Base-by-base conservation (phyloP, 2,888 invertebrate species). In the Philaethria dido region DNA sequence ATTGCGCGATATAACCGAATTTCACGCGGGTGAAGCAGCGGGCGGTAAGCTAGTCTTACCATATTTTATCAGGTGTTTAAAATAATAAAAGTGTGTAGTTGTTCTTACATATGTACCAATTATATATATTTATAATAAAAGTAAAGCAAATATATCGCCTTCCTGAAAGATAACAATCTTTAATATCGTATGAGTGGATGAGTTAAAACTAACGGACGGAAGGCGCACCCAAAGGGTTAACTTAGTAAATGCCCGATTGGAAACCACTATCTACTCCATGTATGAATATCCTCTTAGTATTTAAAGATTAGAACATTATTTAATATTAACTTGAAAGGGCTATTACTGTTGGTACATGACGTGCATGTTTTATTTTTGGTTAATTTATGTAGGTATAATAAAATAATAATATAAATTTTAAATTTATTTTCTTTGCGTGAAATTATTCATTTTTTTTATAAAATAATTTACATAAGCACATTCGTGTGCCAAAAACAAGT, bases 111-210 rank as follows among this genome's bases (percentile, higher is more conserved):
- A 16, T 9, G 3, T 9, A 25, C 11, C 11, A 80, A 77, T n/a
- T 82, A 85, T 87, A 62, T 48, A 44, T 48, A 86, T 47, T 14
- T 6, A 18, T 88, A 89, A 91, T 90, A 89, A 89, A 88, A 89
- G 83, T 80, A 84, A 86, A 86, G 85, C 80, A 84, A 85, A 84
- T 80, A 83, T 89, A 85, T 84, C 81, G 77, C 84, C 89, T 89
- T 91, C 89, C 91, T 86, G 85, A 77, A 65, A 71, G 92, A 92
- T 92, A 90, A 79, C 75, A 83, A 92, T 92, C 92, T 92, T 92
- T 92, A 92, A 92, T 92, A 89, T 83, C 77, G 80, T 81, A 85
- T 85, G 89, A 91, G 92, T 90, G 92, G 88, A 77, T 81, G 84
- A 87, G 85, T 87, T 86, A 82, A 83, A 86, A 84, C 77, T 75